A percentile compares a stretch with the other conserved stretches of the same genome.
Evolutionary conservation across 2,888 invertebrate species (phyloP).

Genomic region (Drosophila vallismaia): DNA sequence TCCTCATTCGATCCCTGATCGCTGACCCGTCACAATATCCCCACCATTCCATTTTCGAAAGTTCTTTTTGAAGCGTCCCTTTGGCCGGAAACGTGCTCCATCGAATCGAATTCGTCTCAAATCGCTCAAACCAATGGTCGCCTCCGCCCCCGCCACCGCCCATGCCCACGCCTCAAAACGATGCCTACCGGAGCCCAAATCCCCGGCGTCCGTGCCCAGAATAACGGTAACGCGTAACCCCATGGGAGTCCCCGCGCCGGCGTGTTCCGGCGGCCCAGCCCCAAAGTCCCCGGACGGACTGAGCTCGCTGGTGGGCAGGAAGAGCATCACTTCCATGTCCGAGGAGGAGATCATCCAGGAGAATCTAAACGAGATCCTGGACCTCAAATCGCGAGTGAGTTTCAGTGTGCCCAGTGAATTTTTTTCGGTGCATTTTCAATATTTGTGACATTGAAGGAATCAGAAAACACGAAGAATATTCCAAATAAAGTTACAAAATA

Average conservation of each 20-base stretch:
- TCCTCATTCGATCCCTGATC: slow-evolving; percentile 51
- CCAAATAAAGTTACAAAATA: neutral
- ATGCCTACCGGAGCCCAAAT: neutral
- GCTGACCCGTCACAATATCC: slow-evolving; percentile 43
- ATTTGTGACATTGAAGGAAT: neutral
- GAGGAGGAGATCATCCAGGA: slow-evolving; percentile 80
- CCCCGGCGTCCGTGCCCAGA: slow-evolving; percentile 8
- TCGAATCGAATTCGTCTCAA: neutral
- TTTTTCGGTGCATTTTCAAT: neutral
- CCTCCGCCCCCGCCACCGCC: neutral
- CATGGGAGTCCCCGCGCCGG: neutral
- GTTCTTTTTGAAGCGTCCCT: neutral
- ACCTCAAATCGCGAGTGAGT: slow-evolving; percentile 80
- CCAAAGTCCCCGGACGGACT: slow-evolving; percentile 51
- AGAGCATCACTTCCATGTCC: slow-evolving; percentile 70
- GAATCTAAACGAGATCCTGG: slow-evolving; percentile 79
- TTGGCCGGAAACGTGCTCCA: neutral
- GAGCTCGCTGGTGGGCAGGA: slow-evolving; percentile 43
- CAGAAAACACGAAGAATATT: neutral
- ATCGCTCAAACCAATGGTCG: neutral
- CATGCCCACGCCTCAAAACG: neutral
- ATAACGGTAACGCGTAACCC: slow-evolving; percentile 25
- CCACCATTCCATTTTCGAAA: slow-evolving; percentile 17
- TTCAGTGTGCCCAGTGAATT: neutral
- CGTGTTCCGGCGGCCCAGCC: neutral